Percentiles rank a stretch among this genome's conserved stretches.
phyloP scores from a whole-genome alignment of 1,140 invertebrate species.

The Macrobrachium rosenbergii region DNA sequence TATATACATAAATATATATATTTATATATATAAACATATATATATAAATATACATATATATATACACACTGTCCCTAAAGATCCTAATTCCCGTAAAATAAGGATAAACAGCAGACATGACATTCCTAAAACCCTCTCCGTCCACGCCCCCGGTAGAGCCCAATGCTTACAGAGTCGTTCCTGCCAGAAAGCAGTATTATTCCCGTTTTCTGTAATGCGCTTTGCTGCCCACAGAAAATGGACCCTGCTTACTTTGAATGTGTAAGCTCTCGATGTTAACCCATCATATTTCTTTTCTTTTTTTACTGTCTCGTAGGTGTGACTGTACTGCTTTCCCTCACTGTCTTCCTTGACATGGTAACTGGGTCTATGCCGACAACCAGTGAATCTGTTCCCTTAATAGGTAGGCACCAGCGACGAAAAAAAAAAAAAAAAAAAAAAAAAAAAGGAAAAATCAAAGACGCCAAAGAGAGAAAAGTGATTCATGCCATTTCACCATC shows the following conservation, averaged over 20 bases:
- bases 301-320: slow-evolving; percentile 74
- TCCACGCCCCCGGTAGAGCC: slow-evolving; percentile 4
- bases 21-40: slow-evolving; percentile 22
- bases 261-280: slow-evolving; percentile 59
- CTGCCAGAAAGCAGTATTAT: slow-evolving; percentile 10
- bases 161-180: slow-evolving; percentile 32
- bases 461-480: slow-evolving; percentile 30
- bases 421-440: no score
- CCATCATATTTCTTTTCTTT: slow-evolving; percentile 48
- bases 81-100: slow-evolving; percentile 2
- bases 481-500: slow-evolving; percentile 67
- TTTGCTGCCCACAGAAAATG: slow-evolving; percentile 42
- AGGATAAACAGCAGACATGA: slow-evolving; percentile 4
- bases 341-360: slow-evolving; percentile 81
- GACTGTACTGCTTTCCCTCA: slow-evolving; percentile 80
- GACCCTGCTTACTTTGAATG: slow-evolving; percentile 55
- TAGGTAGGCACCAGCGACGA: slow-evolving; percentile 78
- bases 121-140: not conserved
- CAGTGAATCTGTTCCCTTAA: slow-evolving; percentile 85
- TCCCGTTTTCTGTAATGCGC: slow-evolving; percentile 4
- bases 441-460: no score
- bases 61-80: slow-evolving; percentile 11
- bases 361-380: slow-evolving; percentile 78
- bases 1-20: slow-evolving; percentile 29
- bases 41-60: slow-evolving; percentile 27